Evolutionary conservation across 2,888 invertebrate species (phyloP).

Genomic region (Rugalucina vietnamica): DNA sequence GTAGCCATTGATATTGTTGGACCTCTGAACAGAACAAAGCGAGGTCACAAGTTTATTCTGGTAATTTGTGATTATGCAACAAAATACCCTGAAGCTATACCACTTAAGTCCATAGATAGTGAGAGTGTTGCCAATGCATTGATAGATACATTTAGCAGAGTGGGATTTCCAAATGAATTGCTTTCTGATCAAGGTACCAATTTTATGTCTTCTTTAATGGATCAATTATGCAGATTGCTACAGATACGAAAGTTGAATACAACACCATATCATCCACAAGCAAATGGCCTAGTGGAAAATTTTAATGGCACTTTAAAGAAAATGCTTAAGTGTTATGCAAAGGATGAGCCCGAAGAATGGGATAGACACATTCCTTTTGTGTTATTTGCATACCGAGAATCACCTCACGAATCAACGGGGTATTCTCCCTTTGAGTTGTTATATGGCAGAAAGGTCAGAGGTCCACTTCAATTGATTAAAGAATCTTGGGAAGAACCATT

Average conservation of each 20-base stretch:
- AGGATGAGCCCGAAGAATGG: background rate
- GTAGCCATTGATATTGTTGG: constrained; percentile 9
- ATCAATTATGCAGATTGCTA: background rate
- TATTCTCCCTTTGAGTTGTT: constrained; percentile 3
- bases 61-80: constrained; percentile 9
- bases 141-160: background rate
- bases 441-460: constrained; percentile 8
- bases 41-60: constrained; percentile 13
- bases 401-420: constrained; percentile 9
- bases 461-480: background rate
- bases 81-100: constrained; percentile 1
- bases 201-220: constrained; percentile 9
- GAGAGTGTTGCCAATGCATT: too few species aligned
- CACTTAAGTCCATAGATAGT: background rate
- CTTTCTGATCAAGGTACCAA: too few species aligned
- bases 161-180: too few species aligned
- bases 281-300: constrained; percentile 12
- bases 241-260: too few species aligned
- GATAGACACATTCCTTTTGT: constrained; percentile 9
- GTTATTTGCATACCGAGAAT: constrained; percentile 6
- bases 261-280: background rate
- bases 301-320: too few species aligned
- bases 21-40: background rate
- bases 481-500: background rate
- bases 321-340: constrained; percentile 4